These are phyloP conservation scores for Mesorhabditis spiculigera DNA, from an alignment of 2,888 invertebrate genomes.

Conservation along the genomic window DNA sequence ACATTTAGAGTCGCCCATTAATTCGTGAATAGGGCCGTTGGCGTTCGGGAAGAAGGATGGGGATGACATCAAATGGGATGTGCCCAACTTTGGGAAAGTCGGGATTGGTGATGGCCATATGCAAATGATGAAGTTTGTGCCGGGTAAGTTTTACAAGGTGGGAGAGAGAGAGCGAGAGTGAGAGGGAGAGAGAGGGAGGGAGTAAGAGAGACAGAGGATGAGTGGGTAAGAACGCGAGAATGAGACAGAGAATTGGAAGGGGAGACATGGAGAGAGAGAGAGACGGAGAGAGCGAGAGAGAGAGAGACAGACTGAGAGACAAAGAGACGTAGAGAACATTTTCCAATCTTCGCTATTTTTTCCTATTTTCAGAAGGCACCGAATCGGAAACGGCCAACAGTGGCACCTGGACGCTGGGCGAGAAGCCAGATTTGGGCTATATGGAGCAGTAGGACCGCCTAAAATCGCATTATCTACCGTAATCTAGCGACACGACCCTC, in stretches of 20 bases:
- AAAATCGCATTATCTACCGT: not conserved
- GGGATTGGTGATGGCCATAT: conserved; percentile 38
- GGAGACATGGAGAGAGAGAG: not conserved
- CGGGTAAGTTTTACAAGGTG: conserved; percentile 14
- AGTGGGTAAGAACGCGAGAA: no score
- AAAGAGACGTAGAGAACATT: not conserved
- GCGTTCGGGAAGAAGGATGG: conserved; percentile 42
- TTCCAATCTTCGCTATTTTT: no score
- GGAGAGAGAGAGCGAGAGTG: not conserved
- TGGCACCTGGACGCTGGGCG: conserved; percentile 36
- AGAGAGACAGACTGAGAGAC: no score
- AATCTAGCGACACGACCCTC: not conserved
- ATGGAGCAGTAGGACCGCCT: conserved; percentile 29
- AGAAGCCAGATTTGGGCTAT: conserved; percentile 40
- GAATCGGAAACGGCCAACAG: conserved; percentile 28
- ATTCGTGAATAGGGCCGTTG: conserved; percentile 22
- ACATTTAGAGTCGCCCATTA: no score
- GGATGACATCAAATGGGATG: conserved; percentile 35
- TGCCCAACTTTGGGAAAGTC: conserved; percentile 35
- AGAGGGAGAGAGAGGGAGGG: conserved; percentile 11
- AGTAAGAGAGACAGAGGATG: conserved; percentile 9
- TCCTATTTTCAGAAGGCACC: conserved; percentile 11
- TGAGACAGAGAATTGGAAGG: no score
- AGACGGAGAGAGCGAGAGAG: conserved; percentile 7
- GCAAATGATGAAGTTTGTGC: conserved; percentile 39